Conservation (phyloP, 2,797 vertebrate species). For the Hydrolagus colliei region DNA sequence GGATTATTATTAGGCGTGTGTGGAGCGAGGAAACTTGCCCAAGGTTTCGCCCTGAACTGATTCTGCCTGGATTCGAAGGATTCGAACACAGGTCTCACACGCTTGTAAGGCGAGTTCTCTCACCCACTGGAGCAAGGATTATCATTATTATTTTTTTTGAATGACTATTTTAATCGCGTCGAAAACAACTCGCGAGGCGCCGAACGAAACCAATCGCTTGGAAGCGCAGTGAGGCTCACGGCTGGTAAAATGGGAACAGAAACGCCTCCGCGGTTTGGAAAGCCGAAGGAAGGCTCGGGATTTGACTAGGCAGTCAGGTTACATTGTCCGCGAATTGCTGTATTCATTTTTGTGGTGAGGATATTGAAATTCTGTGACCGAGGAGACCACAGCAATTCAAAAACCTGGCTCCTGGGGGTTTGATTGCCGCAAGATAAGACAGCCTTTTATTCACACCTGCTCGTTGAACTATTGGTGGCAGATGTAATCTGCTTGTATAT, state of each 20-base stretch:
- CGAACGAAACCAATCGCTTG: too few relatives aligned
- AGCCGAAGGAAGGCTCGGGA: not conserved
- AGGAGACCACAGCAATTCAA: not conserved
- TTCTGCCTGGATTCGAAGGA: not conserved
- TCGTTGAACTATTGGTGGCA: not conserved
- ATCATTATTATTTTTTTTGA: not conserved
- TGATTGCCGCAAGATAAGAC: slow-evolving; percentile 3
- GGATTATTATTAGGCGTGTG: too few relatives aligned
- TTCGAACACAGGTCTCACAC: not conserved
- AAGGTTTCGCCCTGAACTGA: not conserved
- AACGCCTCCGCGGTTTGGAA: not conserved
- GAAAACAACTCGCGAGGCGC: too few relatives aligned
- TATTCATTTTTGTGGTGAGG: not conserved
- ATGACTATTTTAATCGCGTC: not conserved
- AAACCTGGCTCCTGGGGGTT: not conserved
- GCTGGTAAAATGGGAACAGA: not conserved
- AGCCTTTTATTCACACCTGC: not conserved
- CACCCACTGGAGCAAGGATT: not conserved
- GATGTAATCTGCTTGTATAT: not conserved
- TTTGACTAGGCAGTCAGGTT: not conserved
- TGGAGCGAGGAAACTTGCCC: too few relatives aligned
- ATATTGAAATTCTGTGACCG: not conserved
- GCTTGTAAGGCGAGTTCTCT: too few relatives aligned
- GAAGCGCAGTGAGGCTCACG: too few relatives aligned
- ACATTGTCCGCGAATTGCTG: not conserved